These are phyloP conservation scores for Hiodon tergisus DNA, from an alignment of 2,113 vertebrate genomes.

Conservation along the genomic window DNA sequence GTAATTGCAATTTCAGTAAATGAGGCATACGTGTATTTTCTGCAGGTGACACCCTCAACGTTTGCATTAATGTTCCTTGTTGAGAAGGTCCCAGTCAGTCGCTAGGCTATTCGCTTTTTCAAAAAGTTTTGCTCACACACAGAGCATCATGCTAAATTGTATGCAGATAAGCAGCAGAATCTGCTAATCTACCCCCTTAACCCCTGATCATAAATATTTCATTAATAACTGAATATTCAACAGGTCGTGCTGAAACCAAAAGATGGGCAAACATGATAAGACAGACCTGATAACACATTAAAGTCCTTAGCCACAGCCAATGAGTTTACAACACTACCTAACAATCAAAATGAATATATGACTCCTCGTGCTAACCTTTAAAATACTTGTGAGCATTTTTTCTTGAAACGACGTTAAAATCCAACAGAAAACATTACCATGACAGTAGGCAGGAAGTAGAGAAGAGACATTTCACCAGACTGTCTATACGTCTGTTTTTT, in stretches of 20 bases:
- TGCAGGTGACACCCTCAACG: not conserved
- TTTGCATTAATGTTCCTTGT: not conserved
- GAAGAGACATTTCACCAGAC: too few relatives aligned
- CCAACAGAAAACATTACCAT: too few relatives aligned
- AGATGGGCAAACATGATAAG: not conserved
- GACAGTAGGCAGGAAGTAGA: too few relatives aligned
- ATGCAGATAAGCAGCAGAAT: constrained; percentile 2
- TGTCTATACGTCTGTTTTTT: too few relatives aligned
- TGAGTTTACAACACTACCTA: not conserved
- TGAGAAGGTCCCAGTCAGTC: too few relatives aligned
- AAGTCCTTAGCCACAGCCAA: not conserved
- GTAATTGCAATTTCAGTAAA: too few relatives aligned
- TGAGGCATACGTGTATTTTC: too few relatives aligned
- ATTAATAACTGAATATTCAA: constrained; percentile 7
- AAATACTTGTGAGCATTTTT: not conserved
- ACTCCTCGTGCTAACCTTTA: not conserved
- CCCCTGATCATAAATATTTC: not conserved
- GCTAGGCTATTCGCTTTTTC: not conserved
- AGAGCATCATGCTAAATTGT: not conserved
- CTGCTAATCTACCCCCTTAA: not conserved
- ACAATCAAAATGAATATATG: not conserved
- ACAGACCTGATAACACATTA: not conserved
- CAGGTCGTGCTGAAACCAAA: constrained; percentile 3
- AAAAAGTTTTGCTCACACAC: not conserved
- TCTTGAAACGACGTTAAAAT: too few relatives aligned